Evolutionary conservation across 2,888 invertebrate species (phyloP).

Genomic region (Poecilobothrus nobilitatus): DNA sequence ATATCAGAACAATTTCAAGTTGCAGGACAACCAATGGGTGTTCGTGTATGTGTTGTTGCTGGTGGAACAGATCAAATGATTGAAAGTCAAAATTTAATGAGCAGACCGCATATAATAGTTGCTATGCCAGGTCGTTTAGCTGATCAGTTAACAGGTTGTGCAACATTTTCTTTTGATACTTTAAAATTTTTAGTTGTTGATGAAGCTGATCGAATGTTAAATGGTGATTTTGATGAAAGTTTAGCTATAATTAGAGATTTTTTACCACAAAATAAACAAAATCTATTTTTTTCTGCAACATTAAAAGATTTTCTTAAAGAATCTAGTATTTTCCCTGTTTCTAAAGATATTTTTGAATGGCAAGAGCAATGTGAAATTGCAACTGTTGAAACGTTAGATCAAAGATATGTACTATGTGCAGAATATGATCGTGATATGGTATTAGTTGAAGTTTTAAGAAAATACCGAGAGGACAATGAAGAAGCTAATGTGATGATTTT

Average conservation of each 20-base stretch:
- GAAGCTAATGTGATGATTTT: slow-evolving; percentile 87
- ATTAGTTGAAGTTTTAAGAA: slow-evolving; percentile 70
- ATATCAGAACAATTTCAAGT: slow-evolving; percentile 93
- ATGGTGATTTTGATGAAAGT: slow-evolving; percentile 75
- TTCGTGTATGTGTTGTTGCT: slow-evolving; percentile 80
- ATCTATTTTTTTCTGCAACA: slow-evolving; percentile 90
- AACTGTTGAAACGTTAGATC: slow-evolving; percentile 83
- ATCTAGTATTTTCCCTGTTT: slow-evolving; percentile 53
- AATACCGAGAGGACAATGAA: slow-evolving; percentile 63
- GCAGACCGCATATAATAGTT: slow-evolving; percentile 86
- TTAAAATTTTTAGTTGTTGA: slow-evolving; percentile 86
- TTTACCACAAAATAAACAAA: slow-evolving; percentile 73
- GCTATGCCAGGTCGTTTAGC: slow-evolving; percentile 93
- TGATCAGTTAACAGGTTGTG: slow-evolving; percentile 83
- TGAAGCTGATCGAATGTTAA: slow-evolving; percentile 78
- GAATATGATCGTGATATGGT: slow-evolving; percentile 88
- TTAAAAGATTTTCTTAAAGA: slow-evolving; percentile 74
- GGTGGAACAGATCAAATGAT: slow-evolving; percentile 90
- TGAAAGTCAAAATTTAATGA: slow-evolving; percentile 75
- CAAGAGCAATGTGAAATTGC: slow-evolving; percentile 64
- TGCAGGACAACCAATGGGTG: slow-evolving; percentile 77
- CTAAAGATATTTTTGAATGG: slow-evolving; percentile 56
- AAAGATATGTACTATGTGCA: slow-evolving; percentile 85
- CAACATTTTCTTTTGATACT: slow-evolving; percentile 69
- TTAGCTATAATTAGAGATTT: slow-evolving; percentile 68